Conservation (phyloP, 2,113 vertebrate species). For the Sterna hirundo region DNA sequence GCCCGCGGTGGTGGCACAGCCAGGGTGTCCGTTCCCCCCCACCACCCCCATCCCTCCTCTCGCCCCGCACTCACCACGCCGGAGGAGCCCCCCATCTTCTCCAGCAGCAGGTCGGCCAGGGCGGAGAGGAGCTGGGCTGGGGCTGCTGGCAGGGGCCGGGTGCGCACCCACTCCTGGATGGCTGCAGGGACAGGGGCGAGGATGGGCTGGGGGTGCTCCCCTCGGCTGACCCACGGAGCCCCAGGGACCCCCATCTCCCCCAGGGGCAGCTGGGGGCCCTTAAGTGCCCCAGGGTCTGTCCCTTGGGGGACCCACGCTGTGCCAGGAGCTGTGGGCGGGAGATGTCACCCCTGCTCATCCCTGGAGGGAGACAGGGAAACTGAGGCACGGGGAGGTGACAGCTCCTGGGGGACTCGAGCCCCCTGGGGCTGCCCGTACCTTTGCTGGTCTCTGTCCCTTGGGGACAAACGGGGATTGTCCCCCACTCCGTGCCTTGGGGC, state of each 20-base stretch:
- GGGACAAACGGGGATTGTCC: background rate
- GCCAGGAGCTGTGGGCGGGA: constrained; percentile 56
- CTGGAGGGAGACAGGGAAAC: background rate
- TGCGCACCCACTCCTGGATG: constrained; percentile 82
- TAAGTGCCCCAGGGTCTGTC: background rate
- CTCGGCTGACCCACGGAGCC: background rate
- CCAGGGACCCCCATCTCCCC: background rate
- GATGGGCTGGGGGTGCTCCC: background rate
- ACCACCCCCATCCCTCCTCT: too few relatives aligned
- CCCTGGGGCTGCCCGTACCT: constrained; percentile 11
- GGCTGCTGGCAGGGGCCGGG: constrained; percentile 63
- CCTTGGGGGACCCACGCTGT: background rate
- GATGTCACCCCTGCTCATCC: rapidly evolving
- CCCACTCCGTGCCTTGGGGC: background rate
- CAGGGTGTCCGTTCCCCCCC: background rate
- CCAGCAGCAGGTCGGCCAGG: constrained; percentile 83
- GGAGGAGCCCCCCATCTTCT: constrained; percentile 93
- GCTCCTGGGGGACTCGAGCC: rapidly evolving
- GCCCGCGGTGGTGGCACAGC: background rate
- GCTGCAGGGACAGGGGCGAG: constrained; percentile 65
- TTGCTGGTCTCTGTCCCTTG: background rate
- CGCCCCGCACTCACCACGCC: constrained; percentile 80
- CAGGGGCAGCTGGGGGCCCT: background rate
- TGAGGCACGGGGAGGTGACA: rapidly evolving
- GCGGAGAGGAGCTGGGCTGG: constrained; percentile 76